Base-by-base conservation (phyloP, 2,888 invertebrate species). In the Eucriotettix oculatus region DNA sequence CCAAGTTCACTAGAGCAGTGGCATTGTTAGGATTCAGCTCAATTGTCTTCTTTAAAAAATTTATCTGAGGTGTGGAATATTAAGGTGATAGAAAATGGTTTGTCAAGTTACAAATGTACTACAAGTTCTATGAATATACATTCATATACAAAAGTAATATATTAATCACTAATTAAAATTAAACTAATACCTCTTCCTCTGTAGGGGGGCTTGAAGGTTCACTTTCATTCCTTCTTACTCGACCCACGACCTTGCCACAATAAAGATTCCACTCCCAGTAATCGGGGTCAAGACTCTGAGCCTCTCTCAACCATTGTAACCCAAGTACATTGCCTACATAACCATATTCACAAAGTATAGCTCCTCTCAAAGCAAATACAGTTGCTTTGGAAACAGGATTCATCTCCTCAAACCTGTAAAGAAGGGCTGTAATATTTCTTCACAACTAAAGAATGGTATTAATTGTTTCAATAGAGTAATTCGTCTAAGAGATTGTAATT, bases 201-300 rank as follows among this genome's bases (percentile, higher is more conserved):
- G 11, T 43, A 9, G 61, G 57, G 11, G 40, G 14, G 16, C 16
- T 10, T 16, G 10, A 41, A 16, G 52, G 54, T 16, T 12, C 17
- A 16, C 42, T 44, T 29, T 58, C 54, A 7, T 48, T 41, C 11
- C 55, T 43, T 2, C 60, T 54, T 10, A 60, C 1, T 16, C 63
- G 57, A 14, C 63, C 58, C 10, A 63, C 5, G 5, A 60, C 42
- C 41, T 63, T 63, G 3, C 61, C 63, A 42, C 58, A 56, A 16
- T 54, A 58, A 9, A 61, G 48, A 40, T 57, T 57, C 63, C 63
- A 63, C 12, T 61, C 58, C 61, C 63, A 61, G 42, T 61, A 58
- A 12, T 60, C 54, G 1, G 63, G 61, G 16, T 63, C 63, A n/a
- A 63, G 52, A 16, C 40, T 52, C 11, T 58, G 53, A 11, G 63